Base-by-base conservation (phyloP, 2,888 invertebrate genomes). In the Agriopis leucophaearia region DNA sequence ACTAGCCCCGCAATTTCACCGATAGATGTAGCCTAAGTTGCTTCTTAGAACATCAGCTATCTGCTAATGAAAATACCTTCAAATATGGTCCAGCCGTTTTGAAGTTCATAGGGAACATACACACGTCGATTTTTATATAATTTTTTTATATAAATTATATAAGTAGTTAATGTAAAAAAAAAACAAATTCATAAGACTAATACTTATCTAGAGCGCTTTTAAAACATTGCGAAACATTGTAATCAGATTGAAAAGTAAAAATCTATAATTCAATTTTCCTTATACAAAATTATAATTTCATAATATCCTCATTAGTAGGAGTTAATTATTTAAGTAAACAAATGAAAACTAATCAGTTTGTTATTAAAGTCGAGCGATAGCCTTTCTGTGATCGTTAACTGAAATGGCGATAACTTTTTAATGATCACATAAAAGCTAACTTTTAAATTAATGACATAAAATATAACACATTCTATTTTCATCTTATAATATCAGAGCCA, bases 311-410 rank as follows among this genome's bases (percentile, higher is more conserved):
- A 73, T 75, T 72, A 73, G 44, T 58, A 58, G 48, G 64, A 27
- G 66, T 65, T 70, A 50, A 72, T 75, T 67, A 72, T 59, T 38
- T 65, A 71, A 69, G 58, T 66, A 69, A 56, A 72, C 68, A 67
- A 60, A 68, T 61, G 40, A 65, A 65, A 73, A 47, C 64, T 69
- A 63, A 71, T 72, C 59, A 70, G 68, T 67, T 68, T 64, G 42
- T 55, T 82, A 80, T 80, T 77, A 84, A 84, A 87, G 84, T 86
- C 81, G 83, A 84, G 81, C 81, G 88, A 88, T 89, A 88, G 82
- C 89, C 88, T 85, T 81, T 78, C 76, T 72, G 77, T 77, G 68
- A 74, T 74, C 74, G 80, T 81, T 81, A 81, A 80, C 72, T 71
- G 73, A 64, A 74, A 70, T 58, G 50, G 60, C 66, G 66, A 73